Base-by-base conservation (phyloP, 2,888 invertebrate genomes). In the Idaea biselata region DNA sequence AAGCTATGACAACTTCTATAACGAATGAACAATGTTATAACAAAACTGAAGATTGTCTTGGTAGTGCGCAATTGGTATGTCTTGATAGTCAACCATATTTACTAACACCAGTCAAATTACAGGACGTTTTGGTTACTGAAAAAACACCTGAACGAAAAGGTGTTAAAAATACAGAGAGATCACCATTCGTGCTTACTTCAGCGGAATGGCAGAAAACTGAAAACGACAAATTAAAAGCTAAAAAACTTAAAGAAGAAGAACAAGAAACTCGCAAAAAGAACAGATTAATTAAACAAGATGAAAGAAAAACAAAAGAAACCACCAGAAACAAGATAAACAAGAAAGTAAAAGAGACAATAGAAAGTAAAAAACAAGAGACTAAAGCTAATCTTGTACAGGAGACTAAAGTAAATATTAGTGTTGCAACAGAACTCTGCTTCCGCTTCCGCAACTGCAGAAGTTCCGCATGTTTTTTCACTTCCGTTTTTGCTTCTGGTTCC, bases 201-300 rank as follows among this genome's bases (percentile, higher is more conserved):
- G 66, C 44, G n/a, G 60, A 60, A 55, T 60, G 55, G 65, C 63
- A 61, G 60, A 65, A 66, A 58, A 63, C 63, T 60, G 63, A 65
- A 67, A 64, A 67, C 58, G 64, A 67, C 5, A 61, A 61, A 58
- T 33, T 62, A 58, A 58, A 62, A 62, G 66, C 63, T 62, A 63
- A 63, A 62, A 18, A 62, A 66, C 62, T 63, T 63, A 66, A 66
- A 63, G 63, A 63, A 66, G 62, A 64, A 66, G 62, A 66, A 60
- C 66, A 63, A 17, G 66, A 55, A 63, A 63, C 63, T 60, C 66
- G 62, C 33, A 59, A 59, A 33, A 66, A 63, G 60, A 60, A 62
- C 62, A 66, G 66, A 66, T 66, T 66, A 66, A 62, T 66, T n/a
- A 62, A 66, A 64, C 61, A 66, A 66, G 62, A 63, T 32, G 62